A percentile compares a stretch with the other conserved stretches of the same genome.
These are phyloP conservation scores for Passerina amoena DNA, from an alignment of 2,113 vertebrate genomes.

Conservation along the genomic window DNA sequence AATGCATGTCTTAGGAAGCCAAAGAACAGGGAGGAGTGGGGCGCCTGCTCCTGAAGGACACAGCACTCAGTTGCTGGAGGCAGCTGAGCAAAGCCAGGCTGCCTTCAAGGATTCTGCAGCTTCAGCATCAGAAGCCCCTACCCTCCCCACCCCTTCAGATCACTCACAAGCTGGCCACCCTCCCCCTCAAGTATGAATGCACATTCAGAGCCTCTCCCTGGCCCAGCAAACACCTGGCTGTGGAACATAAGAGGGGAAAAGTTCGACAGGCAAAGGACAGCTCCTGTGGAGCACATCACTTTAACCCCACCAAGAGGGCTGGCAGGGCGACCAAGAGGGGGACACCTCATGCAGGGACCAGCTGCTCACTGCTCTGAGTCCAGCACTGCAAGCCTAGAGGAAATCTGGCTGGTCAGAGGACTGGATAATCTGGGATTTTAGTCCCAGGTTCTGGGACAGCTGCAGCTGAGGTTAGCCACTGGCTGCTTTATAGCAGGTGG, in stretches of 20 bases:
- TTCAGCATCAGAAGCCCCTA: neutral
- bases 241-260: neutral
- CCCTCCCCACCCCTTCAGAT: neutral
- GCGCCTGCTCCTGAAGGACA: neutral
- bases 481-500: neutral
- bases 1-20: neutral
- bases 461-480: neutral
- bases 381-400: neutral
- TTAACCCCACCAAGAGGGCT: neutral
- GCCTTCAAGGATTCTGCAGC: neutral
- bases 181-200: fast-evolving
- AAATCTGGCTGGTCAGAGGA: neutral
- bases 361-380: neutral
- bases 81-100: neutral
- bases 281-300: neutral
- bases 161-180: neutral
- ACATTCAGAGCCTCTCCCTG: neutral
- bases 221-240: neutral
- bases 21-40: neutral
- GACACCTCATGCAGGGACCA: fast-evolving
- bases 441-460: neutral
- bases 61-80: fast-evolving
- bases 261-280: neutral
- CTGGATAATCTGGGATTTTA: neutral
- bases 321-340: neutral